Percentiles rank a stretch among this genome's conserved stretches.
Evolutionary conservation across 2,113 vertebrate species (phyloP).

Genomic region (Girardinichthys multiradiatus): DNA sequence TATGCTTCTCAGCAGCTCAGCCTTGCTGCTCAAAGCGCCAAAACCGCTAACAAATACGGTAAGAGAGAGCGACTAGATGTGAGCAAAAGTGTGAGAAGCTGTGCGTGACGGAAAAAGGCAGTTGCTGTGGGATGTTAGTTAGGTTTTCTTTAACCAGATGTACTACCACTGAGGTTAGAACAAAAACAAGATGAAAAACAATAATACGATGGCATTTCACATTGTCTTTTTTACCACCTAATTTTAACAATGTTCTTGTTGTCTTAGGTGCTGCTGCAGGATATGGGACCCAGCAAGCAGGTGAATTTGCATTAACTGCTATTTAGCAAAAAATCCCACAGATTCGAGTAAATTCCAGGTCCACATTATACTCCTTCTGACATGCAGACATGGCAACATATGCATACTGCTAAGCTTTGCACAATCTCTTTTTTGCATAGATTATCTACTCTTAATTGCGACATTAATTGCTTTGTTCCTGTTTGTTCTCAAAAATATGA

Average conservation of each 20-base stretch:
- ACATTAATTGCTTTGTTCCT: background rate
- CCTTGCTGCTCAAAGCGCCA: slow-evolving; percentile 66
- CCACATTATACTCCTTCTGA: background rate
- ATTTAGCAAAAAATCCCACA: background rate
- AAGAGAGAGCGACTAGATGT: slow-evolving; percentile 10
- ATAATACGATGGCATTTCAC: background rate
- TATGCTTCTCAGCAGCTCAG: slow-evolving; percentile 72
- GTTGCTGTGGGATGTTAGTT: background rate
- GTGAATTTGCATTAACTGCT: slow-evolving; percentile 32
- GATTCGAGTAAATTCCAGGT: background rate
- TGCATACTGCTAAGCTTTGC: no score
- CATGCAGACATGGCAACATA: no score
- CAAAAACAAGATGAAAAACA: background rate
- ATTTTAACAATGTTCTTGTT: background rate
- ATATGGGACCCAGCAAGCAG: slow-evolving; percentile 65
- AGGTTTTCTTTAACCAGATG: background rate
- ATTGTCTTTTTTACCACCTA: background rate
- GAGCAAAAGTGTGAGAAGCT: background rate
- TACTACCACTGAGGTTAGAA: background rate
- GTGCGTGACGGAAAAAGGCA: background rate
- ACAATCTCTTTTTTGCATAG: no score
- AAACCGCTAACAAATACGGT: slow-evolving; percentile 77
- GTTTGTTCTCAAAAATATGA: background rate
- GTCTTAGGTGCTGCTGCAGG: slow-evolving; percentile 59
- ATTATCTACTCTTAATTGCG: background rate